Base-by-base conservation (phyloP, 1,140 invertebrate species). In the Drosophila kikkawai region DNA sequence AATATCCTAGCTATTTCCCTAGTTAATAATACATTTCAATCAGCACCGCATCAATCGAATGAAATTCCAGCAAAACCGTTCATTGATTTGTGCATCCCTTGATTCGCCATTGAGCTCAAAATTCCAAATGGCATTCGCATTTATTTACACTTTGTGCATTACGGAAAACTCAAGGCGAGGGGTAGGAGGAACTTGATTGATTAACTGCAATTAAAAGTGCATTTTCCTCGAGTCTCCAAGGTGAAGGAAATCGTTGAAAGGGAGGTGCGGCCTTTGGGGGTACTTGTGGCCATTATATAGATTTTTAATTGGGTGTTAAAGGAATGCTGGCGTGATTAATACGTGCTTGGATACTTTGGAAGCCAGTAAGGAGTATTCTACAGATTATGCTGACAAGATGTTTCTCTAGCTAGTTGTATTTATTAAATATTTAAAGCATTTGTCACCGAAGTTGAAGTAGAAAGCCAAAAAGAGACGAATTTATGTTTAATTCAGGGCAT, bases 231-330 rank as follows among this genome's bases (percentile, higher is more conserved):
- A 53, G 81, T 48, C 63, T 61, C 59, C 64, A 55, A 86, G 53
- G 60, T 80, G 64, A 47, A 53, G 75, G 36, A 47, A 75, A 42
- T 42, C 32, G 47, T 1, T 12, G 19, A 9, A 12, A 13, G 37
- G 36, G 34, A 34, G 22, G 11, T 41, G 29, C 22, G 39, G 57
- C 44, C 39, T 42, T 39, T 37, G 67, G 47, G 55, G 66, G 39
- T 66, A 55, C 37, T 50, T 60, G 53, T 37, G 22, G 61, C 60
- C 58, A 80, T 80, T 87, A 87, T 83, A 88, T 81, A 80, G 50
- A 84, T 81, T 90, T 87, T 84, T 79, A 88, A 90, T 85, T 80
- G 84, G 48, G 65, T 87, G 84, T 47, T 55, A 88, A 80, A 61
- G 68, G 55, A 83, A 87, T 87, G 66, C 47, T 55, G 29, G 17